Conservation (phyloP, 1,140 invertebrate species). For the Portunus trituberculatus region DNA sequence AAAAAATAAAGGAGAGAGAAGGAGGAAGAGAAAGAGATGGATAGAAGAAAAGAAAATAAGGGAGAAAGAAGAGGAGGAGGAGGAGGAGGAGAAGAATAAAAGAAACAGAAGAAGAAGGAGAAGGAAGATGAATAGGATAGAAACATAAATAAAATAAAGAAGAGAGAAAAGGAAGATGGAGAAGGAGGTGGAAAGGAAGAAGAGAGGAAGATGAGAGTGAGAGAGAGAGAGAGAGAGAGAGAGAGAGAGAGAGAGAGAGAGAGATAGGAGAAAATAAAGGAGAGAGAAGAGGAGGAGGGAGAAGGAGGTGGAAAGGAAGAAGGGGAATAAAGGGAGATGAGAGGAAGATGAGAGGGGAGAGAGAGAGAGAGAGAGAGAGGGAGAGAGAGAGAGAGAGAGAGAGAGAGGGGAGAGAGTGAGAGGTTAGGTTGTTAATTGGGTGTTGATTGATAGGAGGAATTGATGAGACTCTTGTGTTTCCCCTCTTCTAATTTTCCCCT, state of each 20-base stretch:
- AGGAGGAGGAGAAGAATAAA: background rate
- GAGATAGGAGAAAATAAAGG: conserved; percentile 23
- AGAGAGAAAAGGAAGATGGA: background rate
- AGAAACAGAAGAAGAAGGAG: background rate
- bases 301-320: background rate
- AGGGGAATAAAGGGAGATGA: background rate
- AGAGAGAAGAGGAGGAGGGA: background rate
- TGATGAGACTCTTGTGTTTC: too few species aligned
- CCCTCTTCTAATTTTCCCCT: too few species aligned
- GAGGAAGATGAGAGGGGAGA: background rate
- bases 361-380: background rate
- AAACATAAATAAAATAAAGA: background rate
- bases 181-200: background rate
- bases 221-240: conserved; percentile 38
- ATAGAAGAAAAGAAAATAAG: too few species aligned
- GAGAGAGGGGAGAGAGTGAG: background rate
- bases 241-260: conserved; percentile 27
- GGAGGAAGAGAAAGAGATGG: background rate
- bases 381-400: background rate
- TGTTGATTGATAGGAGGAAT: too few species aligned
- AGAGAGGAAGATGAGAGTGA: background rate
- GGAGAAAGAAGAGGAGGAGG: too few species aligned
- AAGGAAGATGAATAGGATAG: too few species aligned
- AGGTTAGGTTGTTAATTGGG: too few species aligned
- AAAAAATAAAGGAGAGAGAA: background rate